Conservation (phyloP, 2,113 vertebrate species). For the Dascyllus trimaculatus region DNA sequence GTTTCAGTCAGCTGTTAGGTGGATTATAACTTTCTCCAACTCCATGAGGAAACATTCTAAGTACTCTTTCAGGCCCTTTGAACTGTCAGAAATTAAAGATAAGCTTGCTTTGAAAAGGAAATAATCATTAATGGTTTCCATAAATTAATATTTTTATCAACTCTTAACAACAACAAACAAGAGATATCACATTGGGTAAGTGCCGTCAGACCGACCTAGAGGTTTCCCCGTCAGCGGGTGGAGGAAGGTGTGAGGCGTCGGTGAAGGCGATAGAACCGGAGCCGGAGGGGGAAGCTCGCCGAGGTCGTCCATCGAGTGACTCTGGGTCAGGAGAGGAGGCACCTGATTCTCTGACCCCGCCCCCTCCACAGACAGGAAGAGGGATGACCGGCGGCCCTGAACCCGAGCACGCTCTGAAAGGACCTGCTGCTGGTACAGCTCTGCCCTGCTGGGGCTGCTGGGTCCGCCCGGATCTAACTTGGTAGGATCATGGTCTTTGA, state of each 20-base stretch:
- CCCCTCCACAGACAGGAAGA: constrained; percentile 98
- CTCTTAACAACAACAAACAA: too few relatives aligned
- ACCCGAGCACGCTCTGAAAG: constrained; percentile 84
- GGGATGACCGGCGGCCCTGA: constrained; percentile 90
- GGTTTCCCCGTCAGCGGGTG: constrained; percentile 97
- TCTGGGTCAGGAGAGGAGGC: constrained; percentile 90
- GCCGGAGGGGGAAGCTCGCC: constrained; percentile 95
- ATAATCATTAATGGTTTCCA: too few relatives aligned
- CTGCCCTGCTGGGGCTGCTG: constrained; percentile 88
- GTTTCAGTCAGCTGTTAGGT: too few relatives aligned
- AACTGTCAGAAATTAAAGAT: too few relatives aligned
- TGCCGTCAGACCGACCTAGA: constrained; percentile 74
- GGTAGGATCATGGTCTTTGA: constrained; percentile 66
- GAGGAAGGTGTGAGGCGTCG: constrained; percentile 93
- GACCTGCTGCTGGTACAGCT: constrained; percentile 89
- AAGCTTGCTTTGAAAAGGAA: too few relatives aligned
- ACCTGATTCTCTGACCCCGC: constrained; percentile 85
- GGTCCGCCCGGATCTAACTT: constrained; percentile 77
- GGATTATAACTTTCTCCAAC: too few relatives aligned
- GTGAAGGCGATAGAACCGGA: constrained; percentile 89
- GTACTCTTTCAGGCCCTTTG: too few relatives aligned
- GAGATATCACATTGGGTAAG: too few relatives aligned
- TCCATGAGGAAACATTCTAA: too few relatives aligned
- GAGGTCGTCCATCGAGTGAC: constrained; percentile 95
- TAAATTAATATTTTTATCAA: too few relatives aligned